Conservation (phyloP, 2,888 invertebrate genomes). For the Ephialtes manifestator region DNA sequence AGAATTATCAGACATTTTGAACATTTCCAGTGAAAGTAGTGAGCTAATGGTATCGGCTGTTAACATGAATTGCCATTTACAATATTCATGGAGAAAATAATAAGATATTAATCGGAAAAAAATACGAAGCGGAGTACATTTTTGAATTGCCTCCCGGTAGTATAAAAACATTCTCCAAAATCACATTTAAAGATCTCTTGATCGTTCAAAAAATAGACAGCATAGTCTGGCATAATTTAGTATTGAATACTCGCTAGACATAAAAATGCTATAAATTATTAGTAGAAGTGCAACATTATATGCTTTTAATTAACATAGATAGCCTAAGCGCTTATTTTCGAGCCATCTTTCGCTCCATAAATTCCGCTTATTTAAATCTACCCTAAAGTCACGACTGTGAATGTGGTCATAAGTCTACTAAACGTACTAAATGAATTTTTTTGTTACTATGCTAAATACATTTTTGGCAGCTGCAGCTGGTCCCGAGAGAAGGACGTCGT, state of each 20-base stretch:
- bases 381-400: neutral
- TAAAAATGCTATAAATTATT: neutral
- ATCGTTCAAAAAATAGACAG: neutral
- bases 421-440: neutral
- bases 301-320: neutral
- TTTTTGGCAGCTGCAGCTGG: slow-evolving; percentile 64
- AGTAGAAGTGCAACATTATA: neutral
- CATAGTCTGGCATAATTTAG: neutral
- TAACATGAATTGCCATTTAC: neutral
- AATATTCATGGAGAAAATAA: neutral
- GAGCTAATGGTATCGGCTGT: neutral
- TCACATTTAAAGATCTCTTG: neutral
- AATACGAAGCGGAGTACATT: no score
- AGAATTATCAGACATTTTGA: neutral
- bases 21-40: neutral
- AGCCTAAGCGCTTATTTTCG: neutral
- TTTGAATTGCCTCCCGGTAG: neutral
- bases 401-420: neutral
- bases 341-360: neutral
- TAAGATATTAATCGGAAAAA: no score
- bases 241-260: no score
- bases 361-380: neutral
- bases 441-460: neutral
- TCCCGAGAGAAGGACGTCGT: slow-evolving; percentile 47
- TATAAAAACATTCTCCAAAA: neutral